These are phyloP conservation scores for Steinernema feltiae DNA, from an alignment of 1,140 invertebrate genomes.

Conservation along the genomic window DNA sequence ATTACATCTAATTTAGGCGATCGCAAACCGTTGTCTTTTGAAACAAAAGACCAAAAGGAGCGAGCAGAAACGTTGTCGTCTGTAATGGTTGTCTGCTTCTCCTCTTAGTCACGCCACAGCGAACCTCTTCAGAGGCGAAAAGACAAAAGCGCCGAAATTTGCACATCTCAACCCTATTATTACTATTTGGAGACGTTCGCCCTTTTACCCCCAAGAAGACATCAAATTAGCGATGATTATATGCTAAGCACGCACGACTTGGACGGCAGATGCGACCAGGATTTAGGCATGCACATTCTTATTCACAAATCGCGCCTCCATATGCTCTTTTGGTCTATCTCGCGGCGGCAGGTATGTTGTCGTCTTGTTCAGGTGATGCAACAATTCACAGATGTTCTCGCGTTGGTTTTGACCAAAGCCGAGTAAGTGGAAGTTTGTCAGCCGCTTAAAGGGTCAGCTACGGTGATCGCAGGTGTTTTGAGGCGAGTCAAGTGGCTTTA, in stretches of 20 bases:
- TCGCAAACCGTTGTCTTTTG: not conserved
- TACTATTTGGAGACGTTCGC: conserved; percentile 3
- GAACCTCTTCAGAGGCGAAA: not conserved
- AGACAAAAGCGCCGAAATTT: conserved; percentile 8
- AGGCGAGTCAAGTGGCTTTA: conserved; percentile 8
- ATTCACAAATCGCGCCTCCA: not conserved
- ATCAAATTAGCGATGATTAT: conserved; percentile 3
- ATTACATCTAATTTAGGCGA: not conserved
- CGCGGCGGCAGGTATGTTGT: not conserved
- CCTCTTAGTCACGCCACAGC: not conserved
- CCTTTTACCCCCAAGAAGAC: not conserved
- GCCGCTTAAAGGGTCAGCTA: not conserved
- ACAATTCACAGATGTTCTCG: not conserved
- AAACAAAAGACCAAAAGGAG: not conserved
- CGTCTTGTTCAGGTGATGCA: not conserved
- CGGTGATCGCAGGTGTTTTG: conserved; percentile 6
- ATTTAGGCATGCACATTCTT: not conserved
- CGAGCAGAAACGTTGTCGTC: not conserved
- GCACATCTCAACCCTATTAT: not conserved
- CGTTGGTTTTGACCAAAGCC: not conserved
- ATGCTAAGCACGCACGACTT: not conserved
- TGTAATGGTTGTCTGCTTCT: not conserved
- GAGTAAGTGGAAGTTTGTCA: not conserved
- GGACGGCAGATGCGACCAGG: not conserved
- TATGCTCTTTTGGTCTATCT: not conserved